phyloP scores from a whole-genome alignment of 1,140 invertebrate species.

The Saccostrea cuccullata region DNA sequence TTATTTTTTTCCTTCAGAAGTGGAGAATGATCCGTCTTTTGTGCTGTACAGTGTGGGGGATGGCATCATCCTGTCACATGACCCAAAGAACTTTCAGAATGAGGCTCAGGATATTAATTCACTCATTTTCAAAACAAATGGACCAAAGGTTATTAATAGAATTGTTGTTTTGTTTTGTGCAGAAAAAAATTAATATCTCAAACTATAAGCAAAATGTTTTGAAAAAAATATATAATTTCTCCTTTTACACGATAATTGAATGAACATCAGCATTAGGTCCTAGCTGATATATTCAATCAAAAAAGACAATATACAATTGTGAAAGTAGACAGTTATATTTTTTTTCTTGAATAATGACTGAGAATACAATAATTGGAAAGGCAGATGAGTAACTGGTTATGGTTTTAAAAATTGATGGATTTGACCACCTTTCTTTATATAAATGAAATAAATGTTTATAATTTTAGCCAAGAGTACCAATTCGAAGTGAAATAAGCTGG shows the following conservation, averaged over 20 bases:
- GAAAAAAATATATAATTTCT: too few species aligned
- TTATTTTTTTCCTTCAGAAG: conserved; percentile 19
- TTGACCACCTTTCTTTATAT: background rate
- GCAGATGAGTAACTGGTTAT: too few species aligned
- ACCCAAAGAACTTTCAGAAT: conserved; percentile 59
- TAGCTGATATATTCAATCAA: background rate
- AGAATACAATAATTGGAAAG: too few species aligned
- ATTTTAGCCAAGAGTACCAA: conserved; percentile 55
- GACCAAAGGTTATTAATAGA: conserved; percentile 43
- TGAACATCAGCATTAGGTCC: background rate
- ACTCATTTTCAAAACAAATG: conserved; percentile 67
- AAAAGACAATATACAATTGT: background rate
- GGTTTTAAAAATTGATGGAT: too few species aligned
- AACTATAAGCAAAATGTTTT: too few species aligned
- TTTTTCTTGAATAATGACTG: background rate
- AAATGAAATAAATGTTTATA: background rate
- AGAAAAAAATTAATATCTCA: too few species aligned
- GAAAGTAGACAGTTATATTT: background rate
- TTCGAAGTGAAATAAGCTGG: conserved; percentile 82
- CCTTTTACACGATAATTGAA: too few species aligned
- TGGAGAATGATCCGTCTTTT: background rate
- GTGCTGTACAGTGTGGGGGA: conserved; percentile 75
- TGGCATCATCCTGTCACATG: conserved; percentile 71
- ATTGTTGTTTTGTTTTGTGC: too few species aligned
- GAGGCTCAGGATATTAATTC: conserved; percentile 66